Conservation (phyloP, 2,113 vertebrate species). For the Anguilla rostrata region DNA sequence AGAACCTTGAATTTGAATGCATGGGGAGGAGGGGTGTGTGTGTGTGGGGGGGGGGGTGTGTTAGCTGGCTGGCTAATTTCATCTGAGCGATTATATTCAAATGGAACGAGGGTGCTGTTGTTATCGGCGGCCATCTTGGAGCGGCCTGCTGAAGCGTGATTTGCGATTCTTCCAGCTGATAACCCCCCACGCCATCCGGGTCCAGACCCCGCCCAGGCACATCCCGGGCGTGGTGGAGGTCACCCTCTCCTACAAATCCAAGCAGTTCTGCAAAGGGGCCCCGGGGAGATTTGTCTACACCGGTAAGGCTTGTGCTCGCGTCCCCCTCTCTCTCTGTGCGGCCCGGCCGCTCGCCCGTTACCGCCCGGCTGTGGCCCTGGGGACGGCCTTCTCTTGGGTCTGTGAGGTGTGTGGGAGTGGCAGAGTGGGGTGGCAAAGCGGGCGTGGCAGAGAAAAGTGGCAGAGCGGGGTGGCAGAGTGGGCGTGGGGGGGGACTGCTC, state of each 20-base stretch:
- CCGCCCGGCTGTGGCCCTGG: conserved; percentile 9
- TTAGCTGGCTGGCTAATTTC: conserved; percentile 52
- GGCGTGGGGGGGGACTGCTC: conserved; percentile 43
- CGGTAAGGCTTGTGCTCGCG: conserved; percentile 54
- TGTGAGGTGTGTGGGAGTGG: conserved; percentile 41
- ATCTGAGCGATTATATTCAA: conserved; percentile 56
- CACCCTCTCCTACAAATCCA: conserved; percentile 84
- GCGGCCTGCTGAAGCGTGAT: conserved; percentile 56
- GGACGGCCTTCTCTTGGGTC: conserved; percentile 10
- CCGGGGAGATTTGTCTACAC: conserved; percentile 83
- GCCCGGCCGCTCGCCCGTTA: not conserved
- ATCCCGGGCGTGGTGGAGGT: conserved; percentile 84
- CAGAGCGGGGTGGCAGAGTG: conserved; percentile 49
- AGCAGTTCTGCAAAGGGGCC: conserved; percentile 85
- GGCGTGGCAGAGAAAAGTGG: conserved; percentile 43
- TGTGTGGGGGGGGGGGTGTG: conserved; percentile 21
- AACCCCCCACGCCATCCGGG: conserved; percentile 63
- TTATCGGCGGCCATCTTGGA: conserved; percentile 43
- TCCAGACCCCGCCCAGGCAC: conserved; percentile 82
- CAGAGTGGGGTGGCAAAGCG: conserved; percentile 49
- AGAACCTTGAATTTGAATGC: conserved; percentile 37
- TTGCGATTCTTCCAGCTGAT: conserved; percentile 72
- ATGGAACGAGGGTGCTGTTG: conserved; percentile 33
- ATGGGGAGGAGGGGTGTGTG: too few relatives aligned
- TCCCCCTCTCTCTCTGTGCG: conserved; percentile 5